Evolutionary conservation across 2,797 vertebrate species (phyloP).

Genomic region (Alfaro cultratus): DNA sequence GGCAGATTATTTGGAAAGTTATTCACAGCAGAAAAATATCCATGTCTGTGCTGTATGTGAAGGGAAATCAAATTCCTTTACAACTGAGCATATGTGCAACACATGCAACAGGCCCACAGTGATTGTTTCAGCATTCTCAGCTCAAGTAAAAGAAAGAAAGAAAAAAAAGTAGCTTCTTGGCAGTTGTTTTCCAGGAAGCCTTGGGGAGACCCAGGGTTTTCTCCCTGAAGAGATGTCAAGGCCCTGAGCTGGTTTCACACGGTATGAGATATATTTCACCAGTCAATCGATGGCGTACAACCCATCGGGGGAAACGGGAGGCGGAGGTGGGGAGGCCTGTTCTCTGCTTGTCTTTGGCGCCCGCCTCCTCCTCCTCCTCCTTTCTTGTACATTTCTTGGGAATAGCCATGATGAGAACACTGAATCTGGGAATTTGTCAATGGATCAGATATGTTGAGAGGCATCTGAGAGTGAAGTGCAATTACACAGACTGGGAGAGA

Average conservation of each 20-base stretch:
- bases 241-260: conserved; percentile 71
- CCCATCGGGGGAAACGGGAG: conserved; percentile 64
- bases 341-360: conserved; percentile 65
- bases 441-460: conserved; percentile 74
- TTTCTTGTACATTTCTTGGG: conserved; percentile 71
- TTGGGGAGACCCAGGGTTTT: conserved; percentile 54
- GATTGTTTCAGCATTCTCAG: conserved; percentile 28
- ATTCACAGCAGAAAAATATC: background rate
- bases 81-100: conserved; percentile 20
- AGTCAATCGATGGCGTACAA: conserved; percentile 79
- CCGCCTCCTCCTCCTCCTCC: conserved; percentile 63
- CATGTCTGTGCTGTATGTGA: conserved; percentile 24
- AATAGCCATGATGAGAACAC: conserved; percentile 76
- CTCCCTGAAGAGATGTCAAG: conserved; percentile 68
- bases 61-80: conserved; percentile 5
- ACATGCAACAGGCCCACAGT: conserved; percentile 17
- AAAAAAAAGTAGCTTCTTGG: conserved; percentile 49
- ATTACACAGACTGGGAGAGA: conserved; percentile 66
- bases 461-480: conserved; percentile 73
- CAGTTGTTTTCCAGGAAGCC: conserved; percentile 69
- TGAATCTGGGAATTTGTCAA: conserved; percentile 74
- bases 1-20: background rate
- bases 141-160: background rate
- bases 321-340: conserved; percentile 13
- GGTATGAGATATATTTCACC: conserved; percentile 79